These are phyloP conservation scores for Cydia fagiglandana DNA, from an alignment of 1,140 invertebrate genomes.

Conservation along the genomic window DNA sequence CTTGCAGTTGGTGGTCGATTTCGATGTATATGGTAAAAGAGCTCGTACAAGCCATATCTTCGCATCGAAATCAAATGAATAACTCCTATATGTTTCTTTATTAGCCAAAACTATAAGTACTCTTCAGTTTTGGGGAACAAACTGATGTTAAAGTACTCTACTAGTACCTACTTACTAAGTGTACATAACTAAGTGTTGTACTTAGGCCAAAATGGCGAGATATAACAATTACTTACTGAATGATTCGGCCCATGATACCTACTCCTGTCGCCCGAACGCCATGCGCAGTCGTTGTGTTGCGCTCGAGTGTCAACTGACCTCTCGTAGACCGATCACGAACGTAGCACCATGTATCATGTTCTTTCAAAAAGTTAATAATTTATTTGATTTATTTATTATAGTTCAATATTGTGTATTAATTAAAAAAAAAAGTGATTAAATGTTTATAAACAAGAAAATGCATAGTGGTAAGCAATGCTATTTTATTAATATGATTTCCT, in stretches of 20 bases:
- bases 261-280: slow-evolving; percentile 34
- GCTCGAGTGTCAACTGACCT: slow-evolving; percentile 32
- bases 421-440: neutral
- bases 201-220: slow-evolving; percentile 46
- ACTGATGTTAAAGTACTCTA: slow-evolving; percentile 32
- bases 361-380: slow-evolving; percentile 3
- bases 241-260: slow-evolving; percentile 49
- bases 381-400: neutral
- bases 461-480: neutral
- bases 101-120: no score
- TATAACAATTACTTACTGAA: slow-evolving; percentile 45
- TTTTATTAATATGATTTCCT: neutral
- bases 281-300: slow-evolving; percentile 30
- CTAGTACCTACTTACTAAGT: no score
- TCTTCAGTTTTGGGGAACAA: neutral
- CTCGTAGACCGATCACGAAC: slow-evolving; percentile 15
- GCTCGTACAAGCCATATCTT: no score
- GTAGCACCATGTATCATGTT: slow-evolving; percentile 37
- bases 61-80: no score
- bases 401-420: neutral
- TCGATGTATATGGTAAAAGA: no score
- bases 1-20: no score
- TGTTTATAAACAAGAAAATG: neutral
- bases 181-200: slow-evolving; percentile 36
- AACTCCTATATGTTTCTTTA: no score